A percentile compares a stretch with the other conserved stretches of the same genome.
Evolutionary conservation across 2,888 invertebrate species (phyloP).

Genomic region (Ormyrus thymus): DNA sequence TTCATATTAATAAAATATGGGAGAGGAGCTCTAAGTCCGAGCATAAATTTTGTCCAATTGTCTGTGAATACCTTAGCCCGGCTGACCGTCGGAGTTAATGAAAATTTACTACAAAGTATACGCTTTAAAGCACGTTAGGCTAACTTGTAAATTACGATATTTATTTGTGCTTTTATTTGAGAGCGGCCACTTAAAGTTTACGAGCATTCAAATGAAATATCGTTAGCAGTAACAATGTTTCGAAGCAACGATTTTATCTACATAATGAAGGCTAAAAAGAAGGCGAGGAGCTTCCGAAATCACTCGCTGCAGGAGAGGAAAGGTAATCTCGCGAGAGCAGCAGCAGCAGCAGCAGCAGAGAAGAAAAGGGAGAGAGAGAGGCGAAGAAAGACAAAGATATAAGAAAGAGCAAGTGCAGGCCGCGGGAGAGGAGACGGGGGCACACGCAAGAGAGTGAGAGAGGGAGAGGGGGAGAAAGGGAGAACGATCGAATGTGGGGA

Average conservation of each 20-base stretch:
- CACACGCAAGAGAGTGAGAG: slow-evolving; percentile 22
- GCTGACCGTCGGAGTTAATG: slow-evolving; percentile 22
- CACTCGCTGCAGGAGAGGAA: not conserved
- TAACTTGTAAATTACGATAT: slow-evolving; percentile 45
- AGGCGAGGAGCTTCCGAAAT: slow-evolving; percentile 17
- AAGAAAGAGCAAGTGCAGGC: slow-evolving; percentile 1
- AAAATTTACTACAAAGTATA: slow-evolving; percentile 39
- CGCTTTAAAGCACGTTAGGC: slow-evolving; percentile 32
- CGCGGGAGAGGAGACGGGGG: not conserved
- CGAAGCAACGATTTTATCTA: slow-evolving; percentile 42
- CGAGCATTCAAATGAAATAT: slow-evolving; percentile 60
- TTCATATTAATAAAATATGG: too few relatives aligned
- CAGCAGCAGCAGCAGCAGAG: slow-evolving; percentile 19
- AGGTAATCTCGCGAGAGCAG: not conserved
- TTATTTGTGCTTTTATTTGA: slow-evolving; percentile 42
- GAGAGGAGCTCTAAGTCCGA: too few relatives aligned
- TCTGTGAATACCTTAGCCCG: too few relatives aligned
- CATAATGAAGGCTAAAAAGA: slow-evolving; percentile 38
- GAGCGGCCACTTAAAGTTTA: slow-evolving; percentile 35
- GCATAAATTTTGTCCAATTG: too few relatives aligned
- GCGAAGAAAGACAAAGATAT: slow-evolving; percentile 38
- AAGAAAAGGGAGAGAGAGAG: slow-evolving; percentile 24
- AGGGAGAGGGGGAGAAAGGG: slow-evolving; percentile 27
- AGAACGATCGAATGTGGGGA: slow-evolving; percentile 59
- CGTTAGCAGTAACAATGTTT: slow-evolving; percentile 58